A percentile compares a stretch with the other conserved stretches of the same genome.
These are phyloP conservation scores for Acleris emargana DNA, from an alignment of 2,888 invertebrate species.

Conservation along the genomic window DNA sequence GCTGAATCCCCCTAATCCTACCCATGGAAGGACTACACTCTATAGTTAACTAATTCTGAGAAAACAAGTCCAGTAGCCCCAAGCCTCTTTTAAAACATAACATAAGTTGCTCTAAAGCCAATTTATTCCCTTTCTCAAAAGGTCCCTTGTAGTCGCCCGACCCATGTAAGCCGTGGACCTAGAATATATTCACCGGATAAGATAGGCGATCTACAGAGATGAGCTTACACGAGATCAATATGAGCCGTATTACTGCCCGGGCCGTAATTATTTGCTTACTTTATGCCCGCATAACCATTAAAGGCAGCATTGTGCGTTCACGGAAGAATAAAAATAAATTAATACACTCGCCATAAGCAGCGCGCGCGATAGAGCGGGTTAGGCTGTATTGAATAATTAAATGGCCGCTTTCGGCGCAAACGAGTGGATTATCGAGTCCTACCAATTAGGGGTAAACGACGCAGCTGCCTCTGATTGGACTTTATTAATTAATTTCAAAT, in stretches of 20 bases:
- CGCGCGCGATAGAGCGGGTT: conserved; percentile 49
- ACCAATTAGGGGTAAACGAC: conserved; percentile 64
- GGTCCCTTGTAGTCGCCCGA: background rate
- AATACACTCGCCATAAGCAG: conserved; percentile 48
- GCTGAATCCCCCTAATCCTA: too few species aligned
- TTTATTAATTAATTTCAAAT: conserved; percentile 59
- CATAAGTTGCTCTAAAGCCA: too few species aligned
- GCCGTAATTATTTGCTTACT: conserved; percentile 29
- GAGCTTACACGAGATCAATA: conserved; percentile 29
- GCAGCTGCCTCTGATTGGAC: conserved; percentile 58
- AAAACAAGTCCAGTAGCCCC: too few species aligned
- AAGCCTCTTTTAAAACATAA: too few species aligned
- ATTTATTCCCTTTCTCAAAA: background rate
- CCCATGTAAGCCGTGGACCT: background rate
- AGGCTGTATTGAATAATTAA: conserved; percentile 68
- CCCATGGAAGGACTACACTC: too few species aligned
- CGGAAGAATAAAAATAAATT: conserved; percentile 43
- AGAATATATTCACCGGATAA: conserved; percentile 1
- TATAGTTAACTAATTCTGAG: too few species aligned
- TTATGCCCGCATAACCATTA: conserved; percentile 31
- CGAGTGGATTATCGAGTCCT: conserved; percentile 64
- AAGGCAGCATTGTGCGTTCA: conserved; percentile 32
- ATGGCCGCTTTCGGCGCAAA: conserved; percentile 48
- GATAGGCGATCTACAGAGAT: conserved; percentile 14
- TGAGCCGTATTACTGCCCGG: conserved; percentile 26